phyloP scores from a whole-genome alignment of 2,888 invertebrate species.

The Chymomyza fuscimana region DNA sequence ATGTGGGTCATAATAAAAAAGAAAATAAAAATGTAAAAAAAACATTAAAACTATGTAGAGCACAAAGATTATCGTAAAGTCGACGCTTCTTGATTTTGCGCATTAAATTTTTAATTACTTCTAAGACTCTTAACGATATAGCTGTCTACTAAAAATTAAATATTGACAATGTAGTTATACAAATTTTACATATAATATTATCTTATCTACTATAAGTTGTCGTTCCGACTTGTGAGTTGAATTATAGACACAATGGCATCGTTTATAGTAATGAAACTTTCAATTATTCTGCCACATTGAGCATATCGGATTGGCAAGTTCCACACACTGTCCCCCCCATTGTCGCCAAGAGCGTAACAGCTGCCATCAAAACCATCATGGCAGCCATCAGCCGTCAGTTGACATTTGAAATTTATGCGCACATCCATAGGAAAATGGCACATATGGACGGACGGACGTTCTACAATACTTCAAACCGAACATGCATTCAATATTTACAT shows the following conservation, averaged over 20 bases:
- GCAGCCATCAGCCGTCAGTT: conserved; percentile 3
- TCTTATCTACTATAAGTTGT: background rate
- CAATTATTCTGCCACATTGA: background rate
- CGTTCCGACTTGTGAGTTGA: background rate
- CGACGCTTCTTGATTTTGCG: too few relatives aligned
- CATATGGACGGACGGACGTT: background rate
- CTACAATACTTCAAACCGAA: background rate
- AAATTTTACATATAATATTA: background rate
- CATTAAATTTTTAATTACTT: too few relatives aligned
- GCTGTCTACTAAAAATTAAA: too few relatives aligned
- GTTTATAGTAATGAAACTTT: background rate
- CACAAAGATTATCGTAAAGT: too few relatives aligned
- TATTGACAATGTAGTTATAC: background rate
- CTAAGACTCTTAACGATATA: too few relatives aligned
- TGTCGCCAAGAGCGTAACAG: background rate
- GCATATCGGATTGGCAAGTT: background rate
- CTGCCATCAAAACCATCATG: background rate
- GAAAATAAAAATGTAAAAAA: too few relatives aligned
- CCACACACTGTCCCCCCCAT: background rate
- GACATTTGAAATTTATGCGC: conserved; percentile 10
- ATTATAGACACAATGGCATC: background rate
- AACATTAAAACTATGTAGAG: too few relatives aligned
- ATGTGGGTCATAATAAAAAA: too few relatives aligned
- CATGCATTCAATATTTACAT: background rate
- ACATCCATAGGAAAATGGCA: background rate